phyloP scores from a whole-genome alignment of 2,797 vertebrate genomes.

The Thripadectes ignobilis region DNA sequence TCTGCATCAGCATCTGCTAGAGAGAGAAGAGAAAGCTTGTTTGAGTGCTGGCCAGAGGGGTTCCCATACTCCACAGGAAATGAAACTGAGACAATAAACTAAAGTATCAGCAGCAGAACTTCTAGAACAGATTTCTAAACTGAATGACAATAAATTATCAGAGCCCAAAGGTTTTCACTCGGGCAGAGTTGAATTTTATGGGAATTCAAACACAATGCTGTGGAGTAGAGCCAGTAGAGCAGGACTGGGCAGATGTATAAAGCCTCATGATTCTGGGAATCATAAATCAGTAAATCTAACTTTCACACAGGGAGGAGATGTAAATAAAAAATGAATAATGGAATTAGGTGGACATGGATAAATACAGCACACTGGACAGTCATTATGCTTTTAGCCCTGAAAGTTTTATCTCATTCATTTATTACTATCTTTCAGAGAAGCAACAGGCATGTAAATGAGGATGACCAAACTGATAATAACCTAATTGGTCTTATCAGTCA shows the following conservation, averaged over 20 bases:
- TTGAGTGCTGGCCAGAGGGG: background rate
- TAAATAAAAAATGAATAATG: background rate
- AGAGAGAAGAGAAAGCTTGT: background rate
- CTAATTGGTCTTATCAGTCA: background rate
- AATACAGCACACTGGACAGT: background rate
- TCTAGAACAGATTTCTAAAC: background rate
- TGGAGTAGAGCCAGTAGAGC: background rate
- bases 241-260: background rate
- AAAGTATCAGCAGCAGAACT: background rate
- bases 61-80: background rate
- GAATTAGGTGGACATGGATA: background rate
- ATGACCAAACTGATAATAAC: background rate
- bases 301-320: background rate
- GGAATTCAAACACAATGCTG: background rate
- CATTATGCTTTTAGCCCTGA: background rate
- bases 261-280: background rate
- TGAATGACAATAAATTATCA: background rate
- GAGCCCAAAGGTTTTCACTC: background rate
- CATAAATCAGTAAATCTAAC: background rate
- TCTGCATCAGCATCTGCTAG: background rate
- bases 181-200: background rate
- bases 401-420: background rate
- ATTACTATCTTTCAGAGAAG: background rate
- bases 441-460: background rate
- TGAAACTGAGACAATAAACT: background rate